Evolutionary conservation across 92 coral and sea anemone genomes (phyloP).

Genomic region (Phenganax subtilis): DNA sequence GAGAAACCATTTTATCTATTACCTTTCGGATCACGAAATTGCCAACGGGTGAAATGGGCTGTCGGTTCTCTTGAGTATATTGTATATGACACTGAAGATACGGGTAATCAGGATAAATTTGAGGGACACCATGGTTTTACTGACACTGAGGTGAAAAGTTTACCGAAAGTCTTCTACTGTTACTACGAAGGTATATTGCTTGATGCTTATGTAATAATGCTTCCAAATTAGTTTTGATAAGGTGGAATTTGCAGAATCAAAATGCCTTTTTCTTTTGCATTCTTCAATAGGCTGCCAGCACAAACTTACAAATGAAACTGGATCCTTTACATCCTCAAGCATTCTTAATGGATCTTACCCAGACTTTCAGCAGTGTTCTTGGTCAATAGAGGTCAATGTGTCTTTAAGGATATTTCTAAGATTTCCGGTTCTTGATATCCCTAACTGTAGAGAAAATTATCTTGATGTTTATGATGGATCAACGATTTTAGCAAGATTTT

Average conservation of each 20-base stretch:
- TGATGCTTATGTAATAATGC: not conserved
- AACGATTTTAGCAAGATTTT: constrained; percentile 8
- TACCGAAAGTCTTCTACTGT: constrained; percentile 56
- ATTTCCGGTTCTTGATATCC: not conserved
- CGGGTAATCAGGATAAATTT: constrained; percentile 19
- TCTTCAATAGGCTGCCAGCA: constrained; percentile 2
- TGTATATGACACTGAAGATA: constrained; percentile 45
- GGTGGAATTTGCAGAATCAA: not conserved
- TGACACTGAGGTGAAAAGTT: constrained; percentile 26
- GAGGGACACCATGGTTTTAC: constrained; percentile 39
- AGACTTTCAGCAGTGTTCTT: constrained; percentile 45
- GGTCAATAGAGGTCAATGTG: constrained; percentile 34
- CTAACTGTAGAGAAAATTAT: constrained; percentile 24
- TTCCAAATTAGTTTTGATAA: not conserved
- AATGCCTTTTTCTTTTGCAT: not conserved
- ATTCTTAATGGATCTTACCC: constrained; percentile 18
- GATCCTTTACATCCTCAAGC: constrained; percentile 5
- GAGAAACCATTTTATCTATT: constrained; percentile 58
- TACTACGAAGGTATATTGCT: constrained; percentile 14
- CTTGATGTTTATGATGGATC: constrained; percentile 24
- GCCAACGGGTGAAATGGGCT: constrained; percentile 57
- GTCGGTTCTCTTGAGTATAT: constrained; percentile 46
- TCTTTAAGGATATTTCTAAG: not conserved
- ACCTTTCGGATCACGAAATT: constrained; percentile 51
- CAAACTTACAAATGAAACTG: not conserved